Evolutionary conservation across 2,113 vertebrate species (phyloP), one percentile per base, ranked within the genome.

Genomic region (Psittacara wagleri): DNA sequence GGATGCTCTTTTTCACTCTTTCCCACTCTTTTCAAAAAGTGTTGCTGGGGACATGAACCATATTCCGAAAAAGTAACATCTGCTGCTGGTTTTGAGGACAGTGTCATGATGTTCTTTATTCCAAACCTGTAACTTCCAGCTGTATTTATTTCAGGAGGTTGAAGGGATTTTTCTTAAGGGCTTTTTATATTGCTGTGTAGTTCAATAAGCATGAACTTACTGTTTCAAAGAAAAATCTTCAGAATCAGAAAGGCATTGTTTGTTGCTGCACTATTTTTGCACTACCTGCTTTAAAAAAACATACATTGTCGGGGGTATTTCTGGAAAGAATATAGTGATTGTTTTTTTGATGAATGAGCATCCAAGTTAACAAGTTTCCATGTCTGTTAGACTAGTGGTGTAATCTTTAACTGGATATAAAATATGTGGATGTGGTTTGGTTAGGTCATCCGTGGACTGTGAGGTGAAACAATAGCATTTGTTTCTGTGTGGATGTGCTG

Each of bases 101-200:
- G 63, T 91, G 57, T 95, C 92, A 94, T 94, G 81, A 83, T 91
- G 92, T 95, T 93, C 90, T 91, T 79, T 59, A 46, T 57, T 87
- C 93, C 88, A 84, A 91, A 82, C 91, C 86, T 70, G 83, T 87
- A 79, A 89, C 80, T 78, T 97, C 83, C 86, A 91, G 57, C 76
- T 91, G 69, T 83, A 80, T 95, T 93, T 96, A 87, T 96, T 95
- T 94, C 92, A 54, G 77, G 83, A 89, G 44, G 41, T 86, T 88
- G 91, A 94, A 94, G 95, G 66, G 80, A 54, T 13, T 94, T 86
- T 81, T 95, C 66, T 72, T 44, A 46, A 68, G 77, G 77, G 39
- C 48, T 91, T 90, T 88, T 90, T 62, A 35, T 91, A 39, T 82
- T 94, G 46, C 48, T 69, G 0, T 67, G 73, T 85, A 87, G 62